Conservation (phyloP, 2,888 invertebrate species). For the Drosophila lutescens region DNA sequence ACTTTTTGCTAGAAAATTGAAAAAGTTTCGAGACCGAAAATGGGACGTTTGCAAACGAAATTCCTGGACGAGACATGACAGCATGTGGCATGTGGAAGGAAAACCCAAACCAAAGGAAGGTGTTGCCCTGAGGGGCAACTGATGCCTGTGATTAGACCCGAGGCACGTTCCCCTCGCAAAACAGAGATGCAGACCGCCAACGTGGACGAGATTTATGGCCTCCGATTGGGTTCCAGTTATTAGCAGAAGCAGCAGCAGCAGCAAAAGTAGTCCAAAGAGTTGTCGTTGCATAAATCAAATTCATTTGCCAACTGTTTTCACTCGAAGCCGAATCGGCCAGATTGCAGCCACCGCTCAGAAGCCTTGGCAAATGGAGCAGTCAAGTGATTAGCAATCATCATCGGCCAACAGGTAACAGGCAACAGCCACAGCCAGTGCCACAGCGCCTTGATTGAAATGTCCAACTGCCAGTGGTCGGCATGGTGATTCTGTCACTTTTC, state of each 20-base stretch:
- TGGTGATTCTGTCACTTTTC: constrained; percentile 11
- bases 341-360: constrained; percentile 20
- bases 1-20: constrained; percentile 41
- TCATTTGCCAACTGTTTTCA: constrained; percentile 59
- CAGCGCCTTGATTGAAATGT: constrained; percentile 62
- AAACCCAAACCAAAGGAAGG: constrained; percentile 21
- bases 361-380: constrained; percentile 65
- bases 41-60: not conserved
- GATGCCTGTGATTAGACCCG: constrained; percentile 70
- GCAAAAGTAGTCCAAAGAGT: constrained; percentile 32
- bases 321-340: constrained; percentile 27
- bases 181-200: constrained; percentile 61
- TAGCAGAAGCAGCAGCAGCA: constrained; percentile 46
- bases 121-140: constrained; percentile 54
- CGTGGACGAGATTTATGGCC: constrained; percentile 66
- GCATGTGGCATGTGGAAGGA: constrained; percentile 6
- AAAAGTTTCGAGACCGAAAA: constrained; percentile 23
- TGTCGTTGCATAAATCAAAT: constrained; percentile 69
- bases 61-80: constrained; percentile 1
- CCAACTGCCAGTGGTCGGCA: constrained; percentile 37
- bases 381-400: constrained; percentile 74
- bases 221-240: constrained; percentile 67
- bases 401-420: constrained; percentile 26
- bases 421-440: constrained; percentile 17
- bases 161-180: constrained; percentile 53